Base-by-base conservation (phyloP, 2,888 invertebrate genomes). In the Brachylomia viminalis region DNA sequence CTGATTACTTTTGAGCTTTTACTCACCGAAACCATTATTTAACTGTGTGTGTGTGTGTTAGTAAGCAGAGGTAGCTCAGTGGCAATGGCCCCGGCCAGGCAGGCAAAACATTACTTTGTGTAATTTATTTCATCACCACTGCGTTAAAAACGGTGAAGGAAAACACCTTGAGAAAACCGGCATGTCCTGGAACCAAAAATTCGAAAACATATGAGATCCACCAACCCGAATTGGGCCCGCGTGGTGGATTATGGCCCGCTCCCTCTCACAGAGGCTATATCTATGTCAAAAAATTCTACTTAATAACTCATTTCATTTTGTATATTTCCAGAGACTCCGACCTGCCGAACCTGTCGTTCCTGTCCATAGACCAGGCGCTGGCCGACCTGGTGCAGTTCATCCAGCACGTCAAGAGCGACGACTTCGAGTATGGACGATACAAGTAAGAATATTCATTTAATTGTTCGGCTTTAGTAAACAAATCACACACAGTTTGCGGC, bases 331-430 rank as follows among this genome's bases (percentile, higher is more conserved):
- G 97, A 0, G 95, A 97, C 81, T 95, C 97, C 0, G 92, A 92
- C 17, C 88, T 95, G 1, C 90, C 94, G 4, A 97, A 97, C 85
- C 94, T 98, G 1, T 95, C 97, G 23, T 97, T 95, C 91, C 93
- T 98, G 85, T 97, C 93, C 67, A 97, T 97, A 0, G 97, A 97
- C 87, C 98, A 98, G 90, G 97, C 98, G 0, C 91, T 98, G 66
- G 98, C 96, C 0, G 98, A 98, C 91, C 90, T 98, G 76, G 97
- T 97, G 0, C 97, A 97, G 91, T 97, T 98, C 89, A 97, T 98
- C 71, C 92, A 95, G 66, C 90, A 95, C 30, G 92, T 97, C 72
- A 96, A 96, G 88, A 97, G 96, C 62, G 92, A 93, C 0, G 78
- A 79, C 66, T 96, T 95, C 84, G 91, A 94, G 42, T 8, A 76